These are phyloP conservation scores for Ostrea edulis DNA, from an alignment of 1,140 invertebrate genomes.

Conservation along the genomic window DNA sequence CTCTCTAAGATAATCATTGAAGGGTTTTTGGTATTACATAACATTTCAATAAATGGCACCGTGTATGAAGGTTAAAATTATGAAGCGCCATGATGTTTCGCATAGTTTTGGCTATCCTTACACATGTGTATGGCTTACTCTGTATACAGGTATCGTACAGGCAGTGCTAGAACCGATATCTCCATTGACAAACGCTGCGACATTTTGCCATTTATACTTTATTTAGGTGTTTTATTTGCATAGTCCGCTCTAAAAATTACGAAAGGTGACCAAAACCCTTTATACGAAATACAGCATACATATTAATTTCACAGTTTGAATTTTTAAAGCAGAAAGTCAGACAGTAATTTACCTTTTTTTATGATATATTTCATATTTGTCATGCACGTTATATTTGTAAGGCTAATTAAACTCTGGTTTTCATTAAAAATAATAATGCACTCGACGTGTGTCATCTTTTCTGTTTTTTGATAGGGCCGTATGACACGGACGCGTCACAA, in stretches of 20 bases:
- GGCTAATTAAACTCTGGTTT: not conserved
- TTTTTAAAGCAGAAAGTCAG: not conserved
- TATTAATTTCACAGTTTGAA: conserved; percentile 7
- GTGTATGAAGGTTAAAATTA: no score
- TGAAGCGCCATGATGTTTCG: no score
- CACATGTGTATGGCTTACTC: not conserved
- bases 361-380: not conserved
- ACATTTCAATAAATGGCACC: no score
- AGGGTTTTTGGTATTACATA: no score
- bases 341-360: not conserved
- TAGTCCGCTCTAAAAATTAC: not conserved
- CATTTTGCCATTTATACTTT: not conserved
- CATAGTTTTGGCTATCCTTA: no score
- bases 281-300: not conserved
- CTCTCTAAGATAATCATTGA: no score
- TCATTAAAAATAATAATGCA: not conserved
- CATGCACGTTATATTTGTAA: conserved; percentile 14
- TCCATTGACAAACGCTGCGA: not conserved
- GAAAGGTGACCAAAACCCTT: not conserved
- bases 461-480: not conserved
- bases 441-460: conserved; percentile 10
- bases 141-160: not conserved
- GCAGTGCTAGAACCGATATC: not conserved
- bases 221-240: not conserved
- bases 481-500: not conserved